A percentile compares a stretch with the other conserved stretches of the same genome.
Conservation (phyloP, 2,888 invertebrate species). For the Heliconius ethilla region DNA sequence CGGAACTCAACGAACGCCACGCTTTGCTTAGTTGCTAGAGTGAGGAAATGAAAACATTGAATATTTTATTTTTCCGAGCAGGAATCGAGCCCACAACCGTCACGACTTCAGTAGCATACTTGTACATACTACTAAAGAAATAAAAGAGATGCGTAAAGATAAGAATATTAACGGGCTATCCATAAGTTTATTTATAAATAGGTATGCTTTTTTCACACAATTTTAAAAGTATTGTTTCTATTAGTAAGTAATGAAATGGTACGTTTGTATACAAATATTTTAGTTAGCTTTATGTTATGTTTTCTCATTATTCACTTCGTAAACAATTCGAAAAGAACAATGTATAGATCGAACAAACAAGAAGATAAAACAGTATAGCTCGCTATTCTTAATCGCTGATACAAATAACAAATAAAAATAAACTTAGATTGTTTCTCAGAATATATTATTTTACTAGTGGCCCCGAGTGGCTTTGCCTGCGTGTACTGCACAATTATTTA, state of each 20-base stretch:
- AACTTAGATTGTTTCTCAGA: neutral
- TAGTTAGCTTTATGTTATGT: neutral
- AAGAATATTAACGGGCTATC: too few species aligned
- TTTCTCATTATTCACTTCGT: constrained; percentile 16
- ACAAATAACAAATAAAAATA: constrained; percentile 3
- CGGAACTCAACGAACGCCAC: too few species aligned
- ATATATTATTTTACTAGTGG: neutral
- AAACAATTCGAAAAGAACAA: constrained; percentile 17
- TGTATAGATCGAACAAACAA: constrained; percentile 11
- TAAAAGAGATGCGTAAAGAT: too few species aligned
- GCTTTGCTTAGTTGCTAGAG: too few species aligned
- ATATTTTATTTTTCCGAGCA: too few species aligned
- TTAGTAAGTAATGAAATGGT: neutral
- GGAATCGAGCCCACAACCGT: too few species aligned
- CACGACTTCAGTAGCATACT: too few species aligned
- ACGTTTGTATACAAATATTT: neutral
- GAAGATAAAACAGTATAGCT: constrained; percentile 17
- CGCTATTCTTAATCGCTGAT: constrained; percentile 9
- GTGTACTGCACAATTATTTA: too few species aligned
- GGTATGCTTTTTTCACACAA: neutral
- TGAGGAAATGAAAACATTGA: too few species aligned
- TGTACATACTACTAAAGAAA: too few species aligned
- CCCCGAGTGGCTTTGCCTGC: too few species aligned
- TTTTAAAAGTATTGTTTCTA: neutral
- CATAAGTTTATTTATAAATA: too few species aligned